These are phyloP conservation scores for Aptenodytes forsteri DNA, from an alignment of 2,113 vertebrate genomes.

Conservation along the genomic window DNA sequence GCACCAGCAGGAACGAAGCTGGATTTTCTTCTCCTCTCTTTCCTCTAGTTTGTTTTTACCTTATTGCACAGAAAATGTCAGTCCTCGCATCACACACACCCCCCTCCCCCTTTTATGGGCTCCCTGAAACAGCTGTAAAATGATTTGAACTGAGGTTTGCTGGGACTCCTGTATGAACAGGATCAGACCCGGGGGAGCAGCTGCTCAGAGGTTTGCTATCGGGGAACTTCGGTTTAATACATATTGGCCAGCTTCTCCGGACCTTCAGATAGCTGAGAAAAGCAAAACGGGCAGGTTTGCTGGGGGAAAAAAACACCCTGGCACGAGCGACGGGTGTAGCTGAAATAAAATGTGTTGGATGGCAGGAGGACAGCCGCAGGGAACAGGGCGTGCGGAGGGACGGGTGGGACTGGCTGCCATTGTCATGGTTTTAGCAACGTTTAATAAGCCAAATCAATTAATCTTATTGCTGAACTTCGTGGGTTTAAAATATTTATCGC, in stretches of 20 bases:
- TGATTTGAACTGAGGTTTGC: background rate
- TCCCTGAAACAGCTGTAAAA: background rate
- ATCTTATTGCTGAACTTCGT: background rate
- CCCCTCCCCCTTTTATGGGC: too few species aligned
- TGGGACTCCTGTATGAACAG: background rate
- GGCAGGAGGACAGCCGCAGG: background rate
- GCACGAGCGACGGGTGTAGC: background rate
- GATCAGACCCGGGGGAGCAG: background rate
- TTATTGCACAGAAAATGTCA: background rate
- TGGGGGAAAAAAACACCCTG: background rate
- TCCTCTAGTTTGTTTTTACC: background rate
- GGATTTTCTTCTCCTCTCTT: background rate
- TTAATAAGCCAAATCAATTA: background rate
- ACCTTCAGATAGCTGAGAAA: background rate
- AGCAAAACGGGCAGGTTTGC: background rate
- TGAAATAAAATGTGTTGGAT: background rate
- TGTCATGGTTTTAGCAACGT: background rate
- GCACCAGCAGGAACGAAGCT: background rate
- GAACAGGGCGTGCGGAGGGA: background rate
- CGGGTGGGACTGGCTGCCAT: fast-evolving
- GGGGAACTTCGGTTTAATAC: background rate
- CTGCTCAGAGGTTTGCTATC: background rate
- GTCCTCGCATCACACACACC: background rate
- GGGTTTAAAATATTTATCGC: background rate
- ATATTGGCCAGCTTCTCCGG: background rate